Percentiles rank a stretch among this genome's conserved stretches.
Conservation (phyloP, 1,140 invertebrate genomes). For the Drosophila tsacasi region DNA sequence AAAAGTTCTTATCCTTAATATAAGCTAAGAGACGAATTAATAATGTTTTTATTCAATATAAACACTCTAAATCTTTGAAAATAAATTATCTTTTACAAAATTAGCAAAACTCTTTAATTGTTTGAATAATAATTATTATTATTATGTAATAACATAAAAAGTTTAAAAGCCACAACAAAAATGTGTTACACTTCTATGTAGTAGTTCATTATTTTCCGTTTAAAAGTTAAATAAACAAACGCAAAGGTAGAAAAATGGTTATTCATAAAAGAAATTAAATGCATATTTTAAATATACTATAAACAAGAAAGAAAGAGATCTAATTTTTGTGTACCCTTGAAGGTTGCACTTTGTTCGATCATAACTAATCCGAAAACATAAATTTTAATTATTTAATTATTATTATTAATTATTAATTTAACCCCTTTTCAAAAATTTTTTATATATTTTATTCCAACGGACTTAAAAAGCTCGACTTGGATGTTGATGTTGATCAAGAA, state of each 20-base stretch:
- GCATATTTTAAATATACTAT: background rate
- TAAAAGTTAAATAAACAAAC: background rate
- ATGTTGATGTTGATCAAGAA: no score
- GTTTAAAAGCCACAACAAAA: background rate
- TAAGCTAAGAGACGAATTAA: background rate
- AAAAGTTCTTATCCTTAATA: background rate
- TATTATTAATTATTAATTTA: no score
- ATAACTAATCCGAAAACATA: no score
- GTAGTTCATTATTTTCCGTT: no score
- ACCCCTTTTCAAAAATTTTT: no score
- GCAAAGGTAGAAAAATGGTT: background rate
- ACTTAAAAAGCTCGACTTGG: no score
- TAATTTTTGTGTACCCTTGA: background rate
- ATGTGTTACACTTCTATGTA: background rate
- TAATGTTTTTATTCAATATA: background rate
- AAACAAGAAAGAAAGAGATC: background rate
- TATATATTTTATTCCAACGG: no score
- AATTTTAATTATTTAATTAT: no score
- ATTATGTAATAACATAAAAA: no score
- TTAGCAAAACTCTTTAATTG: no score
- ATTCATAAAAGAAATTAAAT: background rate
- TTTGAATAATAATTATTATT: no score
- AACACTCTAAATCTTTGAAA: background rate
- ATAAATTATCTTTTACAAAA: background rate
- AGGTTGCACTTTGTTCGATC: no score